A percentile compares a stretch with the other conserved stretches of the same genome.
phyloP scores from a whole-genome alignment of 2,797 vertebrate genomes.

The Carapus acus region DNA sequence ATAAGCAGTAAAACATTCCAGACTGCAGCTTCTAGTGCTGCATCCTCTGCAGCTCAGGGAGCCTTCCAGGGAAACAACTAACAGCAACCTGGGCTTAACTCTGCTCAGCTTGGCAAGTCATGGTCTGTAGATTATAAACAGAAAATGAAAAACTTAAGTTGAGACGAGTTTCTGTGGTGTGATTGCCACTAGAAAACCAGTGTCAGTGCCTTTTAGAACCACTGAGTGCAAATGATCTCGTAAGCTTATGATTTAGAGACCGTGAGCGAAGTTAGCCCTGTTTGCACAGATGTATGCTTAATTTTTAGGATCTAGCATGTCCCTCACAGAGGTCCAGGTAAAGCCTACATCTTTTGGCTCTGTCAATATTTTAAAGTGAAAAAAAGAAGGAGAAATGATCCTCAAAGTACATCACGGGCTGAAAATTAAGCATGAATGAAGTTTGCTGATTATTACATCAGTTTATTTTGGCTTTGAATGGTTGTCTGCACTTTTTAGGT shows the following conservation, averaged over 20 bases:
- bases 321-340: conserved; percentile 3
- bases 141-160: conserved; percentile 2
- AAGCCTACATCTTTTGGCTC: background rate
- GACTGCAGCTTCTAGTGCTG: conserved; percentile 67
- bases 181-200: too few relatives aligned
- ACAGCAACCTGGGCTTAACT: conserved; percentile 5
- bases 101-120: conserved; percentile 18
- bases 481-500: conserved; percentile 47
- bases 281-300: conserved; percentile 8
- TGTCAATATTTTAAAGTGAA: background rate
- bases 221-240: conserved; percentile 2
- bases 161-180: conserved; percentile 1
- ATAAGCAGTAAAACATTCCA: conserved; percentile 85
- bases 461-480: conserved; percentile 47
- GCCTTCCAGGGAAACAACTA: conserved; percentile 76
- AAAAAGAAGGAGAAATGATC: conserved; percentile 6
- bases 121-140: conserved; percentile 43
- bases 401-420: conserved; percentile 24
- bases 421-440: conserved; percentile 41
- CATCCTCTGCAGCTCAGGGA: conserved; percentile 78
- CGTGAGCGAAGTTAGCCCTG: conserved; percentile 29
- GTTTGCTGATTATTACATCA: conserved; percentile 44
- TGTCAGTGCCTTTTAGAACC: background rate
- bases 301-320: conserved; percentile 5
- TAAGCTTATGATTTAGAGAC: conserved; percentile 41